phyloP scores from a whole-genome alignment of 2,888 invertebrate genomes.

The Netelia fuscicornis region DNA sequence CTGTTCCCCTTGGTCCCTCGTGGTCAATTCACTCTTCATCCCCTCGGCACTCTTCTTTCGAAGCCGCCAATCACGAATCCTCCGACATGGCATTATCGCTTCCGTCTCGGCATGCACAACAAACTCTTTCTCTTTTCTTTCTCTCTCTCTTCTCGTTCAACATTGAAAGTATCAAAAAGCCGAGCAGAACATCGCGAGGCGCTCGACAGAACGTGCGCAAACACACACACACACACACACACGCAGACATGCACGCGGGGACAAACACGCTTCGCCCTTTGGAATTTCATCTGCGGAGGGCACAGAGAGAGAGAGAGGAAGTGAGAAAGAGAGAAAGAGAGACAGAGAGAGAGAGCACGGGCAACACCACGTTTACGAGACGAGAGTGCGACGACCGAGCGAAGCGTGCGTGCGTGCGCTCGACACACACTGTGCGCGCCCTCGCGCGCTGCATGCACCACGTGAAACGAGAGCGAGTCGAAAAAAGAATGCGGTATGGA shows the following conservation, averaged over 20 bases:
- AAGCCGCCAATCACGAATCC: constrained; percentile 67
- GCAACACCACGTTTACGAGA: constrained; percentile 54
- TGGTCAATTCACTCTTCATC: constrained; percentile 17
- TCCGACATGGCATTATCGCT: constrained; percentile 64
- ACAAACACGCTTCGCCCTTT: constrained; percentile 57
- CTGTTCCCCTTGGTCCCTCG: constrained; percentile 61
- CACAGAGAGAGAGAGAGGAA: constrained; percentile 15
- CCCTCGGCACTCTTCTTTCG: constrained; percentile 43
- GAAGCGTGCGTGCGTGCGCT: constrained; percentile 45
- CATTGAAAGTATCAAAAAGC: constrained; percentile 52
- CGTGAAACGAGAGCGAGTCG: constrained; percentile 61
- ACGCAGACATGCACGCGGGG: constrained; percentile 3
- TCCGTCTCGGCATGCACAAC: constrained; percentile 68
- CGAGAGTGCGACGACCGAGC: constrained; percentile 67
- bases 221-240: neutral
- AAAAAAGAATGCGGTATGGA: constrained; percentile 33
- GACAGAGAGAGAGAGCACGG: neutral
- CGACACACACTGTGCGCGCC: constrained; percentile 17
- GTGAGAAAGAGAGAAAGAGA: neutral
- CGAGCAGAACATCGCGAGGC: constrained; percentile 22
- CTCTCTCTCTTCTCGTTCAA: constrained; percentile 39
- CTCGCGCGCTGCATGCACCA: constrained; percentile 26
- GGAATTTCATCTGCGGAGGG: constrained; percentile 65
- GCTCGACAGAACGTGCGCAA: neutral
- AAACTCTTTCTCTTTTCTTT: constrained; percentile 43